Evolutionary conservation across 2,113 vertebrate genomes (phyloP).

Genomic region (Nyctibius bracteatus): DNA sequence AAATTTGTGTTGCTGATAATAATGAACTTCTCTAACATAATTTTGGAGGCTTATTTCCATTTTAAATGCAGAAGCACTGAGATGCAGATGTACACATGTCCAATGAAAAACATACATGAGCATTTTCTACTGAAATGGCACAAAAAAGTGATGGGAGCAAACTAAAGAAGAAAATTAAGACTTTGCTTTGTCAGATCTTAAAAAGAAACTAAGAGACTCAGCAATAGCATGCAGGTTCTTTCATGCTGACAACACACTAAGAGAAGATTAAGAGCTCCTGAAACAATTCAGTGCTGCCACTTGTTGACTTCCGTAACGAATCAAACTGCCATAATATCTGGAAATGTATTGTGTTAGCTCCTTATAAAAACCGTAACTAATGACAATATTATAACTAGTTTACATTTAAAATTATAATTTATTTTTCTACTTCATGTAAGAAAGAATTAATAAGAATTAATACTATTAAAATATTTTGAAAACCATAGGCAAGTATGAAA

Average conservation of each 20-base stretch:
- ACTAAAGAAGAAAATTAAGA: neutral
- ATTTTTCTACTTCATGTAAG: neutral
- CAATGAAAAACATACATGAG: neutral
- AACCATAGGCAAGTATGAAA: neutral
- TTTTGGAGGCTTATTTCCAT: neutral
- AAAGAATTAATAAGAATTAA: neutral
- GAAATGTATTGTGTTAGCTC: neutral
- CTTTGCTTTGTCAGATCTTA: neutral
- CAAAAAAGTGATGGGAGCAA: neutral
- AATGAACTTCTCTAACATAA: neutral
- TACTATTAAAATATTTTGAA: neutral
- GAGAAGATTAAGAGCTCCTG: neutral
- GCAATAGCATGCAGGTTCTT: neutral
- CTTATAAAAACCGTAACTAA: neutral
- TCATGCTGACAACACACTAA: neutral
- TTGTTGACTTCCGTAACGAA: neutral
- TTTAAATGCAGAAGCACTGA: neutral
- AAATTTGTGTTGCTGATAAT: neutral
- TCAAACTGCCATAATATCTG: neutral
- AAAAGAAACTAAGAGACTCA: neutral
- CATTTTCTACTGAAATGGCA: neutral
- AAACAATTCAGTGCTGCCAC: neutral
- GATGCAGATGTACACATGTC: neutral
- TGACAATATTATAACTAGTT: neutral
- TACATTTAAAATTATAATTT: neutral